Base-by-base conservation (phyloP, 2,113 vertebrate species). In the Trogon melanurus region DNA sequence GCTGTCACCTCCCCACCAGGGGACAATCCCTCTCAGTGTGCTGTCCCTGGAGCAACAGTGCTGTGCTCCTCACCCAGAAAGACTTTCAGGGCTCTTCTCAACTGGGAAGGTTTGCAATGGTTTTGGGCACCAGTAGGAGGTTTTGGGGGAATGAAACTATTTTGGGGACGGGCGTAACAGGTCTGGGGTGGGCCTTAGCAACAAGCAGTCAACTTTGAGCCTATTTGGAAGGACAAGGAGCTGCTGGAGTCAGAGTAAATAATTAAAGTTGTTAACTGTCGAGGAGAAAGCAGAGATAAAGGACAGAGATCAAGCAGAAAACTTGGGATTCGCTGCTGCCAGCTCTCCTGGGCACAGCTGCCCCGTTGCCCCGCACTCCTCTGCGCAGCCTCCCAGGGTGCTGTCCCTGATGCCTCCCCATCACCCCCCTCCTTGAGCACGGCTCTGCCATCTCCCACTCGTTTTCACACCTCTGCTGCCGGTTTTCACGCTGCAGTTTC, bases 261-360 rank as follows among this genome's bases (percentile, higher is more conserved):
- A 96, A 96, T 97, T 97, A 66, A 96, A 90, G 85, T 61, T 81
- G 75, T 80, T 93, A 94, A 36, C 85, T 89, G 93, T 2, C 2
- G 76, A 90, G 91, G 85, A 91, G 90, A 91, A 84, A 95, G 87
- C 56, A 45, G 71, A 95, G 93, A 93, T 74, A 97, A 96, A 4
- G 0, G 88, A 61, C 83, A 76, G 60, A 96, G 79, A 66, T 96
- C 91, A 90, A 85, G 91, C 94, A 97, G 97, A 96, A 97, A 96
- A 95, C 38, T 11, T 6, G 60, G 64, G 87, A 86, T 85, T 93
- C 3, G 1, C 76, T 95, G 83, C 90, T 11, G 5, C 73, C 81
- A 78, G 87, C 64, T 72, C 69, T 89, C 45, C 54, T n/a, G 7
- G 29, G 61, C 65, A 41, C 1, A 0, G 53, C 44, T 0, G 0